phyloP scores from a whole-genome alignment of 2,113 vertebrate species.

The Notothenia coriiceps region DNA sequence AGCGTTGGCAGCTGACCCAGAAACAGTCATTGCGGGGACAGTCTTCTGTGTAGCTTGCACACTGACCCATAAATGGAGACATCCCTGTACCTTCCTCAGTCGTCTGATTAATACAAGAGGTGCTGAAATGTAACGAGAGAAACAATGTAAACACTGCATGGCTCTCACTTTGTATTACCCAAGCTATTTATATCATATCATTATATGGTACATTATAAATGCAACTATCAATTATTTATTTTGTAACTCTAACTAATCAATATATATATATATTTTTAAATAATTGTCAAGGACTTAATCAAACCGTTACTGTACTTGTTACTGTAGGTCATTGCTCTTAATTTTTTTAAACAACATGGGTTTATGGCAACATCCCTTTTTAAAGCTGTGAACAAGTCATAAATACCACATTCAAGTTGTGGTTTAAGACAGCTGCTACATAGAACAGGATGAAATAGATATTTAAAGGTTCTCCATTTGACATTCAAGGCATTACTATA shows the following conservation, averaged over 20 bases:
- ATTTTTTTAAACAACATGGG: background rate
- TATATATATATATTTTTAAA: background rate
- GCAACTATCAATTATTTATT: background rate
- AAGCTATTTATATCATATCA: slow-evolving; percentile 12
- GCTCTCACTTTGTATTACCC: background rate
- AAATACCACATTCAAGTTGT: background rate
- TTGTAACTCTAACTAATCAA: background rate
- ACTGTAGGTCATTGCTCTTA: background rate
- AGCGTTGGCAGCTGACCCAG: background rate
- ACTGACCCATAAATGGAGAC: slow-evolving; percentile 24
- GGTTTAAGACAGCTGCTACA: background rate
- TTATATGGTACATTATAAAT: background rate
- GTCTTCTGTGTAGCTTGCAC: background rate
- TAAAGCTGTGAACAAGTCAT: background rate
- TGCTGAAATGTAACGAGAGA: background rate
- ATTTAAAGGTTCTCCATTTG: background rate
- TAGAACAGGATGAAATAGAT: background rate
- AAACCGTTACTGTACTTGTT: background rate
- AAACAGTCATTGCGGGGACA: slow-evolving; percentile 4
- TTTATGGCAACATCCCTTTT: background rate
- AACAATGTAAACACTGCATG: background rate
- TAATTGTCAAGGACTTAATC: background rate
- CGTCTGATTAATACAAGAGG: background rate
- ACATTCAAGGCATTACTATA: too few species aligned
- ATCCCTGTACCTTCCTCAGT: background rate